phyloP scores from a whole-genome alignment of 2,888 invertebrate species.

The Caenorhabditis sulstoni region DNA sequence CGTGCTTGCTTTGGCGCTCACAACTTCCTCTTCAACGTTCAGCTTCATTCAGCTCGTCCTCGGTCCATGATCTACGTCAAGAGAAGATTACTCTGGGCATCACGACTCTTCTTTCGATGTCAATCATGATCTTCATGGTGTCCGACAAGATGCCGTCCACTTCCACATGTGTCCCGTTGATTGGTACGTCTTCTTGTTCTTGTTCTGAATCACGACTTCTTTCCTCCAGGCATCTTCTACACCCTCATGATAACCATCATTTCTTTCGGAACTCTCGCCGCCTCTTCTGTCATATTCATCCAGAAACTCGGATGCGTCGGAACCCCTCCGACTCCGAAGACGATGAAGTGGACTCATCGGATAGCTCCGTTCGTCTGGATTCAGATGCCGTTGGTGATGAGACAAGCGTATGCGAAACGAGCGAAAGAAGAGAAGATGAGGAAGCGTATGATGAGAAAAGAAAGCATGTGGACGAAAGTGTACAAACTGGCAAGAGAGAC shows the following conservation, averaged over 20 bases:
- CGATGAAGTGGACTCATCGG: slow-evolving; percentile 74
- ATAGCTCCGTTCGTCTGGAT: slow-evolving; percentile 74
- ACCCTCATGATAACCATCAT: slow-evolving; percentile 65
- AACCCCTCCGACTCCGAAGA: slow-evolving; percentile 68
- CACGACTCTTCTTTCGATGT: slow-evolving; percentile 80
- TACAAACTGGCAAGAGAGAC: slow-evolving; percentile 52
- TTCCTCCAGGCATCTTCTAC: slow-evolving; percentile 58
- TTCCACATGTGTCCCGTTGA: slow-evolving; percentile 62
- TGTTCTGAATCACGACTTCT: not conserved
- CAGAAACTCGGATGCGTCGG: slow-evolving; percentile 72
- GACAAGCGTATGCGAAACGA: slow-evolving; percentile 75
- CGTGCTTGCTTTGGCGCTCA: slow-evolving; percentile 5
- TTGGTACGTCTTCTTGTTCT: slow-evolving; percentile 22
- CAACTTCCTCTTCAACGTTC: not conserved
- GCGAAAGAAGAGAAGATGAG: slow-evolving; percentile 63
- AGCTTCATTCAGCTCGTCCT: slow-evolving; percentile 73
- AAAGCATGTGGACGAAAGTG: slow-evolving; percentile 65
- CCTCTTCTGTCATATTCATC: slow-evolving; percentile 61
- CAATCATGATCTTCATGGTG: slow-evolving; percentile 82
- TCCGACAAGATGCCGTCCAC: slow-evolving; percentile 82
- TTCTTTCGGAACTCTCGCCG: slow-evolving; percentile 59
- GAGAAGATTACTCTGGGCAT: slow-evolving; percentile 67
- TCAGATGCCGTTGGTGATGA: slow-evolving; percentile 78
- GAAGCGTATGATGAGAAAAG: slow-evolving; percentile 51
- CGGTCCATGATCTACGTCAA: slow-evolving; percentile 77